These are phyloP conservation scores for Oscheius sp. DNA, from an alignment of 2,888 invertebrate species.

Conservation along the genomic window DNA sequence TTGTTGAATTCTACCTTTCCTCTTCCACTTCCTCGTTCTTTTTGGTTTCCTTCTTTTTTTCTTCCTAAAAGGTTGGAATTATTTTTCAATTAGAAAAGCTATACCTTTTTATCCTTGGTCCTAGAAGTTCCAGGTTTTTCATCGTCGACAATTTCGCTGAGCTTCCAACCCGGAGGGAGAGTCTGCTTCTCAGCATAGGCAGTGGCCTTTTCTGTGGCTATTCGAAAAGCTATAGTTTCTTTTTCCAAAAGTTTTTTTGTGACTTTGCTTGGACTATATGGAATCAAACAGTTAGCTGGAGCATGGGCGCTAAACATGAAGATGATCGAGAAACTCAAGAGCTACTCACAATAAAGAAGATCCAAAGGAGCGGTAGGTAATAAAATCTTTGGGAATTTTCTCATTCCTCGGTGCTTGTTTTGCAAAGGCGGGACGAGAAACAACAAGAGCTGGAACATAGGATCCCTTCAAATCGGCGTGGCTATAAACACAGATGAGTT, in stretches of 20 bases:
- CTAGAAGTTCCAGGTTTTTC: slow-evolving; percentile 1
- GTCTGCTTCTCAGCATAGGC: slow-evolving; percentile 4
- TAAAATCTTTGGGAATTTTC: too few species aligned
- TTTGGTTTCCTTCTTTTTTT: slow-evolving; percentile 1
- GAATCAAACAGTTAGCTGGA: too few species aligned
- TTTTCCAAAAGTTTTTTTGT: too few species aligned
- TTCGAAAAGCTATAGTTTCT: too few species aligned
- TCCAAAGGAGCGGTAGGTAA: too few species aligned
- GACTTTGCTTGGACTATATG: too few species aligned
- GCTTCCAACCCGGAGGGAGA: slow-evolving; percentile 15
- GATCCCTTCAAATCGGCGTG: background rate
- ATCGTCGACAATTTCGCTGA: slow-evolving; percentile 8
- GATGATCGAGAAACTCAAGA: too few species aligned
- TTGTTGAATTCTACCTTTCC: too few species aligned
- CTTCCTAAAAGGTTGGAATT: too few species aligned
- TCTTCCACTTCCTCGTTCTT: slow-evolving; percentile 1
- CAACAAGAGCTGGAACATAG: slow-evolving; percentile 32
- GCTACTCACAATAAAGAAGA: too few species aligned
- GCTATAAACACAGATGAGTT: slow-evolving; percentile 15
- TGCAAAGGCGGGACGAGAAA: slow-evolving; percentile 26
- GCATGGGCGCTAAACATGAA: too few species aligned
- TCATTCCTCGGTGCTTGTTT: too few species aligned
- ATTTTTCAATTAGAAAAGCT: slow-evolving; percentile 27
- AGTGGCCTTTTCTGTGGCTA: slow-evolving; percentile 18
- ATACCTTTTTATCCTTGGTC: slow-evolving; percentile 28